A percentile compares a stretch with the other conserved stretches of the same genome.
Evolutionary conservation across 1,140 invertebrate genomes (phyloP).

Genomic region (Drosophila repletoides): DNA sequence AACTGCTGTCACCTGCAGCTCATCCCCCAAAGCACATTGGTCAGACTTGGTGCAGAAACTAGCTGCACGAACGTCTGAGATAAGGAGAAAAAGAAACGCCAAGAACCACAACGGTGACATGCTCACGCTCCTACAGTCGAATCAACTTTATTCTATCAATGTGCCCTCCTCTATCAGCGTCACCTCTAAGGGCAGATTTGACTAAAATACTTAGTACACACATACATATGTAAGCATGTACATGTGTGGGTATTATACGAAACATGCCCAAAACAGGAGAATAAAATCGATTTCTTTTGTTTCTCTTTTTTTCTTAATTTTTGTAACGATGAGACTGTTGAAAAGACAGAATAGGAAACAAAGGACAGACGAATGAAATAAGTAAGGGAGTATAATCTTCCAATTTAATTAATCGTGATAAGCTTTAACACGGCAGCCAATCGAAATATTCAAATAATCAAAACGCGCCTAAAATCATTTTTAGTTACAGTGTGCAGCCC

Average conservation of each 20-base stretch:
- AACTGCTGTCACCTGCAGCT: not conserved
- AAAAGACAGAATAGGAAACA: too few relatives aligned
- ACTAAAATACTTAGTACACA: not conserved
- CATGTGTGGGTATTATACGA: not conserved
- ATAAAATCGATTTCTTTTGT: not conserved
- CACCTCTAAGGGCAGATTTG: conserved; percentile 9
- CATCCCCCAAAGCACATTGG: conserved; percentile 44
- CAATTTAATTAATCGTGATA: too few relatives aligned
- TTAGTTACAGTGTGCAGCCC: not conserved
- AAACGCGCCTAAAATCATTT: too few relatives aligned
- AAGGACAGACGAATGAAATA: too few relatives aligned
- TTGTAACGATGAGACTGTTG: not conserved
- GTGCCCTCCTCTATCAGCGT: not conserved
- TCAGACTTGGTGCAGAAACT: conserved; percentile 60
- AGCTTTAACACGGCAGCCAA: too few relatives aligned
- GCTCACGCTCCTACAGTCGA: conserved; percentile 9
- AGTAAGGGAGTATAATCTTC: too few relatives aligned
- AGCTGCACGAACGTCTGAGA: conserved; percentile 2
- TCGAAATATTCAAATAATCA: too few relatives aligned
- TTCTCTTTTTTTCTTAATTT: not conserved
- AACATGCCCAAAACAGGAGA: not conserved
- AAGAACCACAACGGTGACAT: conserved; percentile 35
- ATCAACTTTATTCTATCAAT: conserved; percentile 14
- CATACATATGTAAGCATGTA: not conserved
- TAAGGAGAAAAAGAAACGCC: not conserved